A percentile compares a stretch with the other conserved stretches of the same genome.
Evolutionary conservation across 2,113 vertebrate species (phyloP).

Genomic region (Eulemur rufifrons): DNA sequence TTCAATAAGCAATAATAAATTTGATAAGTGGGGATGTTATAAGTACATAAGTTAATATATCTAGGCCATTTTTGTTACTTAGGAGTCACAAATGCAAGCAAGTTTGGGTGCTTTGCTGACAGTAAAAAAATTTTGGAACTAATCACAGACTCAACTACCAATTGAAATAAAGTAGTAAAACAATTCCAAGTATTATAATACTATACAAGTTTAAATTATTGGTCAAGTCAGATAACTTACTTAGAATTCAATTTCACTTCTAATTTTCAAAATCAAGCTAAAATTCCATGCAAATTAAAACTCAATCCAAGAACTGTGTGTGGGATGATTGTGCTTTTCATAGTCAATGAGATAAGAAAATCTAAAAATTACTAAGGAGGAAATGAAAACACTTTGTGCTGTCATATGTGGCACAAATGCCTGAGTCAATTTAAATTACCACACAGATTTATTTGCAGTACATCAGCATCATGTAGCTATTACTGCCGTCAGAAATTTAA

Average conservation of each 20-base stretch:
- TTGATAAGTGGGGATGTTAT: neutral
- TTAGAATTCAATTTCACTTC: constrained; percentile 34
- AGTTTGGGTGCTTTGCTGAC: neutral
- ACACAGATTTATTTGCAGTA: neutral
- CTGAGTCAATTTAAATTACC: neutral
- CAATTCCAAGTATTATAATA: neutral
- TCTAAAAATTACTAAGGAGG: constrained; percentile 49
- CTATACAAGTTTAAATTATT: constrained; percentile 24
- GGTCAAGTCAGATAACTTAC: constrained; percentile 15
- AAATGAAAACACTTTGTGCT: constrained; percentile 16
- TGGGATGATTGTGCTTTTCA: constrained; percentile 42
- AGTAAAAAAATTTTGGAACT: constrained; percentile 2
- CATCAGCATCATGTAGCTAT: neutral
- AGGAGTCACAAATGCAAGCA: constrained; percentile 18
- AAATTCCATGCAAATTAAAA: constrained; percentile 52
- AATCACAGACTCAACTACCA: constrained; percentile 5
- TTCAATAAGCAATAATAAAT: neutral
- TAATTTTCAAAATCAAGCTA: constrained; percentile 51
- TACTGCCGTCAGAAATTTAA: neutral
- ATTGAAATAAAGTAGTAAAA: constrained; percentile 28
- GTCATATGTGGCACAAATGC: neutral
- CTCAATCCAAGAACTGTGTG: constrained; percentile 37
- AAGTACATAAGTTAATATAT: neutral
- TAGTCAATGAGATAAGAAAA: constrained; percentile 49
- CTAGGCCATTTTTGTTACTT: constrained; percentile 1